A percentile compares a stretch with the other conserved stretches of the same genome.
phyloP scores from a whole-genome alignment of 2,113 vertebrate species.

The Apistogramma diplotaenia region DNA sequence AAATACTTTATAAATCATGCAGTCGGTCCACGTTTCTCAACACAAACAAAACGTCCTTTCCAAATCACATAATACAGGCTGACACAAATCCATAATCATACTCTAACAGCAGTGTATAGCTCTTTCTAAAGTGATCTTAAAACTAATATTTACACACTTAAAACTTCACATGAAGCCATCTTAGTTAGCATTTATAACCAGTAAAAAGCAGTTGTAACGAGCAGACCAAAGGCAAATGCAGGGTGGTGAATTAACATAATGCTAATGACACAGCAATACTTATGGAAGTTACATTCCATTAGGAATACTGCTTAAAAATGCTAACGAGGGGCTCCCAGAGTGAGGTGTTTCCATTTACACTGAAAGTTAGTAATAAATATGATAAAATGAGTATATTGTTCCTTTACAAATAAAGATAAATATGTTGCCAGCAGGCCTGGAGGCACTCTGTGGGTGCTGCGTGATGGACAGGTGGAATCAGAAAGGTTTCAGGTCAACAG shows the following conservation, averaged over 20 bases:
- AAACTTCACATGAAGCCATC: background rate
- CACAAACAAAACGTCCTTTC: slow-evolving; percentile 28
- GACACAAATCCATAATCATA: background rate
- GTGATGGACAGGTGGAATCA: slow-evolving; percentile 13
- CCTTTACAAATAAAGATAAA: slow-evolving; percentile 60
- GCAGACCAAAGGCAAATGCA: background rate
- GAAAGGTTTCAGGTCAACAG: background rate
- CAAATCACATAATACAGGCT: background rate
- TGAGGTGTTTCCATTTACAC: slow-evolving; percentile 52
- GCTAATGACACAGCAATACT: background rate
- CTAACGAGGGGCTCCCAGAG: background rate
- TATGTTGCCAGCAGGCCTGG: slow-evolving; percentile 42
- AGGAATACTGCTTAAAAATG: background rate
- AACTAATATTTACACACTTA: slow-evolving; percentile 65
- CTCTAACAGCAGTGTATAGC: slow-evolving; percentile 26
- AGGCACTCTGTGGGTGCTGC: slow-evolving; percentile 36
- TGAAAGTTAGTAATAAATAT: slow-evolving; percentile 76
- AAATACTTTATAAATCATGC: slow-evolving; percentile 78
- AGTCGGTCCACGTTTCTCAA: slow-evolving; percentile 53
- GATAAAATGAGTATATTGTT: slow-evolving; percentile 47
- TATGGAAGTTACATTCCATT: background rate
- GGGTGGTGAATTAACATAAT: background rate
- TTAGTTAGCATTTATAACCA: background rate
- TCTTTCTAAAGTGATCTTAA: slow-evolving; percentile 35
- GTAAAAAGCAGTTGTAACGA: background rate